These are phyloP conservation scores for Drosophila suboccidentalis DNA, from an alignment of 2,888 invertebrate genomes.

Conservation along the genomic window DNA sequence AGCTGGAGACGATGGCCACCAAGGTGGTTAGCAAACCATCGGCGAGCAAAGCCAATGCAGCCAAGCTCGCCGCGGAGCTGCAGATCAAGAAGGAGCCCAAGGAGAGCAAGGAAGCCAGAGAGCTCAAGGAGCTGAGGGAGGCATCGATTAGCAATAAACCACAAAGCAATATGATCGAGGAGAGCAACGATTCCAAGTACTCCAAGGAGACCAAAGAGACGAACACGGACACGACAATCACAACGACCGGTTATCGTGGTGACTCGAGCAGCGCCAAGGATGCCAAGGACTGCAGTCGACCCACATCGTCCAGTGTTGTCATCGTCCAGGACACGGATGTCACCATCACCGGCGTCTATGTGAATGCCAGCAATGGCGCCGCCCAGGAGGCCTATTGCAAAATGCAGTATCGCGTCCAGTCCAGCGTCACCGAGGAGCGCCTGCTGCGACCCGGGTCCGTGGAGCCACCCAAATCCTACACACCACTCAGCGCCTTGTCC, in stretches of 20 bases:
- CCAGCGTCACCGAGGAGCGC: conserved; percentile 94
- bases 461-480: conserved; percentile 89
- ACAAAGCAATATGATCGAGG: conserved; percentile 77
- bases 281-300: conserved; percentile 83
- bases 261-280: conserved; percentile 82
- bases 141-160: conserved; percentile 43
- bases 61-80: conserved; percentile 5
- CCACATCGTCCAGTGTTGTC: conserved; percentile 88
- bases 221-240: conserved; percentile 81
- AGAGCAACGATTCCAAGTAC: conserved; percentile 83
- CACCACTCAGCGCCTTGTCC: conserved; percentile 93
- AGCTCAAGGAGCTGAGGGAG: conserved; percentile 37
- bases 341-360: conserved; percentile 94
- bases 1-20: conserved; percentile 52
- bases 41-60: conserved; percentile 5
- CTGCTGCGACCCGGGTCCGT: conserved; percentile 88
- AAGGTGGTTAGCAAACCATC: conserved; percentile 10
- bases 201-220: conserved; percentile 84
- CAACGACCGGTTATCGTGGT: conserved; percentile 75
- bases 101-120: conserved; percentile 31
- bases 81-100: conserved; percentile 55
- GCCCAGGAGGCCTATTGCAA: conserved; percentile 94
- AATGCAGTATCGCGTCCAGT: conserved; percentile 95
- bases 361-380: conserved; percentile 90
- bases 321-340: conserved; percentile 95